Evolutionary conservation across 1,140 invertebrate species (phyloP).

Genomic region (Pseudomyrmex gracilis): DNA sequence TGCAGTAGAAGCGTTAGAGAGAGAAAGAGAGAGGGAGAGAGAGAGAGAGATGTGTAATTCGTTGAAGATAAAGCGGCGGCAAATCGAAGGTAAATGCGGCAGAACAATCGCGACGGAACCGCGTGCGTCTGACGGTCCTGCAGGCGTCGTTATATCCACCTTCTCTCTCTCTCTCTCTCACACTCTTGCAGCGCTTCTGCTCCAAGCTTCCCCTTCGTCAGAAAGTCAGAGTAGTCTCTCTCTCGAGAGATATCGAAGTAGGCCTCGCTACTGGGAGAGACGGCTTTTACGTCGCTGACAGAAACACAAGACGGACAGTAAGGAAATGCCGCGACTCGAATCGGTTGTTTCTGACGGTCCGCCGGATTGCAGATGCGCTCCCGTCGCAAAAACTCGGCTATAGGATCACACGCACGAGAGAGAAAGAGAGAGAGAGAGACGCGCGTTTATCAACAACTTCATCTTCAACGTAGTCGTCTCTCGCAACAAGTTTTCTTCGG

Average conservation of each 20-base stretch:
- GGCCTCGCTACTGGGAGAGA: conserved; percentile 76
- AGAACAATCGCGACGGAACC: conserved; percentile 45
- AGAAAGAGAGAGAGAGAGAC: background rate
- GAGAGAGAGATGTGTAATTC: conserved; percentile 33
- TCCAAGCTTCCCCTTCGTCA: conserved; percentile 32
- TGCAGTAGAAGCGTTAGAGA: conserved; percentile 2
- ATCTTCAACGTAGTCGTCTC: too few relatives aligned
- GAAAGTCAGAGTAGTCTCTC: conserved; percentile 57
- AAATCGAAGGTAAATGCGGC: conserved; percentile 66
- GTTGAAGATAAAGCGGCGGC: conserved; percentile 29
- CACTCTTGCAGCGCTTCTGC: conserved; percentile 19
- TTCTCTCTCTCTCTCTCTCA: background rate
- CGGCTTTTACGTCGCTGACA: conserved; percentile 75
- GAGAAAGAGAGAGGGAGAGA: background rate
- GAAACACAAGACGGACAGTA: conserved; percentile 75
- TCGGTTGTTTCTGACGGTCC: conserved; percentile 54
- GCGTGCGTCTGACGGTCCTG: conserved; percentile 79
- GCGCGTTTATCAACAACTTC: background rate
- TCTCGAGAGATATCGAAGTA: conserved; percentile 68
- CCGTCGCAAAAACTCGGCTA: conserved; percentile 33
- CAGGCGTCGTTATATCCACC: conserved; percentile 66
- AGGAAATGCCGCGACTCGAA: conserved; percentile 60
- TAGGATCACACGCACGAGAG: too few relatives aligned
- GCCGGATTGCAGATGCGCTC: conserved; percentile 4
- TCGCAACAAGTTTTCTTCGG: too few relatives aligned